Percentiles rank a stretch among this genome's conserved stretches.
phyloP scores from a whole-genome alignment of 2,888 invertebrate genomes.

The Drosophila mulleri region DNA sequence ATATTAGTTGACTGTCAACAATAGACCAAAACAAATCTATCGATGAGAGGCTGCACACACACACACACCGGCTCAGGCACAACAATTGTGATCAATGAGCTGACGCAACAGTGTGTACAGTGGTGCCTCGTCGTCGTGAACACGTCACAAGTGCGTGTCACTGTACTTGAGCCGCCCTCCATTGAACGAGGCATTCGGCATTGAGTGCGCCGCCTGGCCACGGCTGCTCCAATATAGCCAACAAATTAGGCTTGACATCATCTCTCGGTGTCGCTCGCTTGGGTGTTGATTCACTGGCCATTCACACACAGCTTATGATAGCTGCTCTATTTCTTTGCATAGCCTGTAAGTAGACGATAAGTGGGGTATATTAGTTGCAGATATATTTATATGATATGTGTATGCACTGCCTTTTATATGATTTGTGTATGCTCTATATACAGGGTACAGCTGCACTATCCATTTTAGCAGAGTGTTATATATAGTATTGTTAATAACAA shows the following conservation, averaged over 20 bases:
- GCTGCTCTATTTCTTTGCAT: constrained; percentile 28
- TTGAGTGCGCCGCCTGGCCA: constrained; percentile 48
- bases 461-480: rapidly evolving
- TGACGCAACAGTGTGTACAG: neutral
- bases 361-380: neutral
- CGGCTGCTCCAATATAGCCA: constrained; percentile 46
- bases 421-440: neutral
- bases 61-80: constrained; percentile 1
- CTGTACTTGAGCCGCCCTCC: constrained; percentile 45
- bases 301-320: constrained; percentile 22
- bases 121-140: constrained; percentile 24
- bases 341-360: constrained; percentile 15
- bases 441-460: too few species aligned
- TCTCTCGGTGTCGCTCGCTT: constrained; percentile 34
- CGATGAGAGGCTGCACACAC: constrained; percentile 45
- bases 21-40: constrained; percentile 55
- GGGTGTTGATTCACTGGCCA: constrained; percentile 36
- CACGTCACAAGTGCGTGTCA: constrained; percentile 61
- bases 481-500: too few species aligned
- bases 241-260: constrained; percentile 64
- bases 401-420: neutral
- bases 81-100: constrained; percentile 67
- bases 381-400: neutral
- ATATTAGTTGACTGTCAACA: constrained; percentile 43
- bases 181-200: constrained; percentile 28